Base-by-base conservation (phyloP, 2,888 invertebrate species). In the Rotaria magnacalcarata region DNA sequence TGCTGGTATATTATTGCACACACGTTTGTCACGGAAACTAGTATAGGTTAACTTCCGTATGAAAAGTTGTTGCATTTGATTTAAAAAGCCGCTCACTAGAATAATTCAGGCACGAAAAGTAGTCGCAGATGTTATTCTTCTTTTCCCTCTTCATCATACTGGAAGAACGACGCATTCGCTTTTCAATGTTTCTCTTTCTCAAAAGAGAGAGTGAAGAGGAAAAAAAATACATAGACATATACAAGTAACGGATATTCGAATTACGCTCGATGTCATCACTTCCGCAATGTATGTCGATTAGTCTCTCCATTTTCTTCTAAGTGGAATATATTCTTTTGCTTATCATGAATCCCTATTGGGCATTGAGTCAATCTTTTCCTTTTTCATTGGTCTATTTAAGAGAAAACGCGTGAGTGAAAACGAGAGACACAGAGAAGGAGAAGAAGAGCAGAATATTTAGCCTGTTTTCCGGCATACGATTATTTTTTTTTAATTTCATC, bases 21-120 rank as follows among this genome's bases (percentile, higher is more conserved):
- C 67, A 67, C 67, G 67, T 67, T 67, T 67, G 67, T 67, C 67
- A 67, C 67, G 67, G 67, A 67, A 67, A 67, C 67, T 67, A 67
- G 67, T 27, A n/a, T 67, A 67, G 67, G 67, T 67, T 67, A 11
- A 67, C 67, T 67, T 67, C 67, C 67, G 67, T 27, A 67, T 67
- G 16, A 67, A 67, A 67, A 67, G 27, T 67, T 67, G 67, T 67
- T 67, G 67, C 67, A 67, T 67, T 67, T 67, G 67, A 67, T 67
- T 67, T 67, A 34, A 67, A 67, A 67, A 67, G 67, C 67, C 67
- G 67, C 67, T 67, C 67, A 67, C 67, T 67, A 67, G 34, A 67
- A 67, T 27, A 67, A 67, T 67, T 67, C 67, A 67, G 34, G 67
- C 67, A 67, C 67, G 67, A 67, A 67, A 67, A n/a, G 67, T 67